A percentile compares a stretch with the other conserved stretches of the same genome.
Evolutionary conservation across 2,888 invertebrate genomes (phyloP).

Genomic region (Aphrophora alni): DNA sequence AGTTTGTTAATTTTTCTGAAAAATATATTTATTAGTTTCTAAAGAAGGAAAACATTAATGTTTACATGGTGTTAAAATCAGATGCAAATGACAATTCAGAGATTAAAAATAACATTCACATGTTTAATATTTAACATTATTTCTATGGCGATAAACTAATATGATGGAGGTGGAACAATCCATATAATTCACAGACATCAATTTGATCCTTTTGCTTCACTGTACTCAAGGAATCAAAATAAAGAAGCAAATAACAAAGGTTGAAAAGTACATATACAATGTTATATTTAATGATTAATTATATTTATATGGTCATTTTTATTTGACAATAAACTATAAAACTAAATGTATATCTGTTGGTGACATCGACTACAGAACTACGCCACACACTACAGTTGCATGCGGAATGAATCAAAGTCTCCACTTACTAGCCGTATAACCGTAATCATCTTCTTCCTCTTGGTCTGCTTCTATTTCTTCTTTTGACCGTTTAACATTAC

Average conservation of each 20-base stretch:
- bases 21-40: too few relatives aligned
- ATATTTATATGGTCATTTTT: background rate
- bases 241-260: background rate
- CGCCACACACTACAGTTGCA: background rate
- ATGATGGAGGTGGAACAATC: too few relatives aligned
- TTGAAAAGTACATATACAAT: background rate
- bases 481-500: constrained; percentile 77
- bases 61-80: too few relatives aligned
- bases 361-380: background rate
- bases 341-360: background rate
- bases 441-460: constrained; percentile 90
- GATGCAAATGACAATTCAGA: too few relatives aligned
- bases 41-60: too few relatives aligned
- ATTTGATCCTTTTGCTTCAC: too few relatives aligned
- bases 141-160: too few relatives aligned
- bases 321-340: background rate
- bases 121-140: too few relatives aligned
- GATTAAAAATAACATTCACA: too few relatives aligned
- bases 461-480: constrained; percentile 80
- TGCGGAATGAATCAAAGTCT: background rate
- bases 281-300: background rate
- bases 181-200: too few relatives aligned
- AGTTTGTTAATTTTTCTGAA: too few relatives aligned
- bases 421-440: constrained; percentile 89
- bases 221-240: too few relatives aligned